These are phyloP conservation scores for Petromus typicus DNA, from an alignment of 2,113 vertebrate genomes.

Conservation along the genomic window DNA sequence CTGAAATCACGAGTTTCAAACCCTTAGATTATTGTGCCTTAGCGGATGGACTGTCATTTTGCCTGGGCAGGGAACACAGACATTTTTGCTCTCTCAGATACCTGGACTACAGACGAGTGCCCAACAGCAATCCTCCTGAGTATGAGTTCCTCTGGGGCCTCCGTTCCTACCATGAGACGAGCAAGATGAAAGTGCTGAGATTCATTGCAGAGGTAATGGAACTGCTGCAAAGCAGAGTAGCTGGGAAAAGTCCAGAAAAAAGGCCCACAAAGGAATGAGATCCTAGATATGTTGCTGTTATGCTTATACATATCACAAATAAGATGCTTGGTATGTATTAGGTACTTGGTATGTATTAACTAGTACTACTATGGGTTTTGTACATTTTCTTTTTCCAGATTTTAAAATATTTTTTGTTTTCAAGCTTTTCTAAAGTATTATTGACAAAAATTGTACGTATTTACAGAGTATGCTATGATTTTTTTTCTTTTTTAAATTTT, in stretches of 20 bases:
- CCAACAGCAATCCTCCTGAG: conserved; percentile 90
- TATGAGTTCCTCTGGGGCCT: conserved; percentile 91
- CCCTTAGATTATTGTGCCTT: background rate
- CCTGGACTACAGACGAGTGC: conserved; percentile 88
- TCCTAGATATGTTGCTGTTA: background rate
- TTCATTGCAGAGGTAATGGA: conserved; percentile 89
- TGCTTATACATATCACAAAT: background rate
- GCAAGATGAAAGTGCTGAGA: conserved; percentile 90
- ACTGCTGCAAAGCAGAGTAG: background rate
- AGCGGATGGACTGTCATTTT: background rate
- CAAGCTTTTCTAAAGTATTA: background rate
- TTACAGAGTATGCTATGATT: background rate
- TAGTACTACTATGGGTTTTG: background rate
- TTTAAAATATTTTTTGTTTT: background rate
- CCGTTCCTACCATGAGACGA: conserved; percentile 89
- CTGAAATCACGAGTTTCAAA: conserved; percentile 43
- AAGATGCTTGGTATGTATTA: background rate
- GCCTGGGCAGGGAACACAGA: conserved; percentile 49
- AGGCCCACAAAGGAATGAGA: conserved; percentile 42
- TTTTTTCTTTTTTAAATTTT: background rate
- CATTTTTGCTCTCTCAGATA: conserved; percentile 80
- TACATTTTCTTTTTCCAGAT: background rate
- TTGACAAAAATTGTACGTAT: background rate
- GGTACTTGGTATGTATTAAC: conserved; percentile 25
- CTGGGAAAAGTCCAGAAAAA: conserved; percentile 38